Base-by-base conservation (phyloP, 2,113 vertebrate genomes). In the Phalacrocorax carbo region DNA sequence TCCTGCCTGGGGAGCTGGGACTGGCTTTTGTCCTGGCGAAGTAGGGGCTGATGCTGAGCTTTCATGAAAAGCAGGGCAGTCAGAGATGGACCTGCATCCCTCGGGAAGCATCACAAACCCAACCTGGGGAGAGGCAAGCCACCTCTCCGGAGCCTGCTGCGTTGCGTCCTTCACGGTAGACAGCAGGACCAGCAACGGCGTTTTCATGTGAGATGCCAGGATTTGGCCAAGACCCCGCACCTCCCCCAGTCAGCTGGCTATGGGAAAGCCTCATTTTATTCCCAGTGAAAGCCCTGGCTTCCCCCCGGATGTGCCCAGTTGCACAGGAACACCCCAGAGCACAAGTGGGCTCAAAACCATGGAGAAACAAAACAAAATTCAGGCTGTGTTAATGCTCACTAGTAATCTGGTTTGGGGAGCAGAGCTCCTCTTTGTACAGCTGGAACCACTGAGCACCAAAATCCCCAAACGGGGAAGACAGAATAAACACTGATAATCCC, bases 341-440 rank as follows among this genome's bases (percentile, higher is more conserved):
- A 3, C 0, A 1, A 51, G 42, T 0, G 29, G 51, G 29, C 29
- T 87, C 23, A 48, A 54, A 68, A 2, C 21, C 25, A 8, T 0
- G 4, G 44, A 76, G 77, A 49, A 93, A 44, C 0, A 2, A 17
- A 57, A 15, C 18, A 13, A 32, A 72, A 34, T 19, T 5, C 42
- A 38, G 38, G 68, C 60, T 21, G 58, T 4, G 17, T 30, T 65
- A 18, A 10, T 2, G 25, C 55, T 54, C 42, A 6, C 14, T 5
- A 9, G 36, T 7, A 16, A 72, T 2, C 22, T 20, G 75, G 40
- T 3, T 2, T 18, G 38, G 46, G 64, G 79, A 70, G 54, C 71
- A 84, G 29, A 82, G 48, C 70, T 88, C 71, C 25, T 48, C n/a
- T 44, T 51, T 4, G 48, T 29, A 17, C 0, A 1, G 21, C 90